These are phyloP conservation scores for Cinclus mexicanus DNA, from an alignment of 2,113 vertebrate species.

Conservation along the genomic window DNA sequence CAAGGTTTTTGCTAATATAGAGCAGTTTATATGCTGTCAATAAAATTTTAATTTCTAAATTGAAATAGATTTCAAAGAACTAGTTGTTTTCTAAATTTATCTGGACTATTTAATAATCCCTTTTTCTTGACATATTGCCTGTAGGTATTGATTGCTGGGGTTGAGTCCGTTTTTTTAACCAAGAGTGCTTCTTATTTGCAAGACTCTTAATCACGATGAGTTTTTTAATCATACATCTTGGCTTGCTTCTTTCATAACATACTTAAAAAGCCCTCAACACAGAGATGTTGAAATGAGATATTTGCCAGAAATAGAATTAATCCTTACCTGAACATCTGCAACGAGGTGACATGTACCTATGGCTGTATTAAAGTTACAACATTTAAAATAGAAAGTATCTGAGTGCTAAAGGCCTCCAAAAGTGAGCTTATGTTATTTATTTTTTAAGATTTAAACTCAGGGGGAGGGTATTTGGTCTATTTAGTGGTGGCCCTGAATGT, in stretches of 20 bases:
- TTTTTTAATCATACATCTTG: background rate
- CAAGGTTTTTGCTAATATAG: background rate
- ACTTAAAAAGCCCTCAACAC: background rate
- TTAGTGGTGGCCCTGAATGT: background rate
- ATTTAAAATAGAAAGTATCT: background rate
- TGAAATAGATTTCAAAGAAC: background rate
- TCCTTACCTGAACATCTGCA: background rate
- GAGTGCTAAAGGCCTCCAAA: background rate
- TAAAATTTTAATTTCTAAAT: background rate
- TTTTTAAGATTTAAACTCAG: background rate
- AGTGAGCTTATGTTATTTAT: background rate
- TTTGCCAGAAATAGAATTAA: background rate
- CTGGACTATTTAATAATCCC: background rate
- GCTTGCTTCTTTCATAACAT: background rate
- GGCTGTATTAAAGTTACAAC: background rate
- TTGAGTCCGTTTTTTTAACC: background rate
- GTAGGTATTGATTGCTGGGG: background rate
- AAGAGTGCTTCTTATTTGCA: background rate
- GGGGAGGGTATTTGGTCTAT: accelerated
- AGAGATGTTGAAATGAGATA: background rate
- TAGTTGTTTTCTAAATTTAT: background rate
- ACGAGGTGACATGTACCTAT: background rate
- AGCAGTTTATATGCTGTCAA: background rate
- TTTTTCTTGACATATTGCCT: background rate
- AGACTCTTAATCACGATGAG: background rate